Evolutionary conservation across 1,140 invertebrate genomes (phyloP).

Genomic region (Brachionus calyciflorus): DNA sequence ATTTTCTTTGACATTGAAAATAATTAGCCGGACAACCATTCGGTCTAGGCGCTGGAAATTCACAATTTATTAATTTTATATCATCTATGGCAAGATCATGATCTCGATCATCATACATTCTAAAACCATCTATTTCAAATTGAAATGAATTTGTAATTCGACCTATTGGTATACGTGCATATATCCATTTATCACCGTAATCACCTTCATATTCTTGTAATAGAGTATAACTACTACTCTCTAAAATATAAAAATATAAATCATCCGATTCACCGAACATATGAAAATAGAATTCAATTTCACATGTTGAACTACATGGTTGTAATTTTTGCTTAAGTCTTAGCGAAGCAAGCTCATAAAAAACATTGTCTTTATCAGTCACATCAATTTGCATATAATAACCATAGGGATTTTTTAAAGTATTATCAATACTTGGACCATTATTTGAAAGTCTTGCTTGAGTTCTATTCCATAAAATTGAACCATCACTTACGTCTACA

Average conservation of each 20-base stretch:
- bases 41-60: conserved; percentile 52
- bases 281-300: conserved; percentile 68
- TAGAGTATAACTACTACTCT: conserved; percentile 57
- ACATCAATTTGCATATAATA: conserved; percentile 27
- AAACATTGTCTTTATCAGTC: neutral
- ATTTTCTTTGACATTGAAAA: conserved; percentile 55
- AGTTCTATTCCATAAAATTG: conserved; percentile 30
- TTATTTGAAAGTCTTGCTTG: conserved; percentile 43
- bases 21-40: conserved; percentile 49
- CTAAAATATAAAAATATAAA: conserved; percentile 55
- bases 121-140: conserved; percentile 55
- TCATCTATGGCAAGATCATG: conserved; percentile 59
- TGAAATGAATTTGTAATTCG: conserved; percentile 65
- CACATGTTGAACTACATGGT: conserved; percentile 36
- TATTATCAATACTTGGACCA: conserved; percentile 37
- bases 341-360: neutral
- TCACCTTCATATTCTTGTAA: conserved; percentile 67
- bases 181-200: conserved; percentile 71
- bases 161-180: conserved; percentile 67
- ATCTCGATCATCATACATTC: conserved; percentile 49
- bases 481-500: conserved; percentile 25
- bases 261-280: conserved; percentile 67
- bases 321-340: neutral
- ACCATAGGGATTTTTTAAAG: neutral
- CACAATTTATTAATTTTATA: conserved; percentile 56